Conservation (phyloP, 2,888 invertebrate genomes). For the Morpho achilles region DNA sequence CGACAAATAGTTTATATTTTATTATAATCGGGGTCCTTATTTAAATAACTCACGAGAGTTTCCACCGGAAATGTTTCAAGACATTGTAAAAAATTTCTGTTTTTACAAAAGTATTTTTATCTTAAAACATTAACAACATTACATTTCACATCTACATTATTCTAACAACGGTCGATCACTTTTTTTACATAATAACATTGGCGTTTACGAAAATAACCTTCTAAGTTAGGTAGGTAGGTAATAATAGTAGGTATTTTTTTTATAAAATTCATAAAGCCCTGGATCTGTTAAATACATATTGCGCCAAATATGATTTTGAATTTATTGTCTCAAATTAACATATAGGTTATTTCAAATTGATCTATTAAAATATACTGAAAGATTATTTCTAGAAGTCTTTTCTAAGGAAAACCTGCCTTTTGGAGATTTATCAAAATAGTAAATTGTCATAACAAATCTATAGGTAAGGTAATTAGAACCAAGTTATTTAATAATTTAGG, state of each 20-base stretch:
- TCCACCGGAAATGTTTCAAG: constrained; percentile 82
- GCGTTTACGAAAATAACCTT: constrained; percentile 65
- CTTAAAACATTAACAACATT: constrained; percentile 82
- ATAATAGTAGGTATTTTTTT: constrained; percentile 10
- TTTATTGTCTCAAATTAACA: constrained; percentile 11
- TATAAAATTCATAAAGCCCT: constrained; percentile 6
- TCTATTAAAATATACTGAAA: too few species aligned
- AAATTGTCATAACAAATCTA: too few species aligned
- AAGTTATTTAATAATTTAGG: too few species aligned
- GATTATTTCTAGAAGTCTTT: too few species aligned
- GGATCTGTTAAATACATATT: constrained; percentile 3
- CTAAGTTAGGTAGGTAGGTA: constrained; percentile 19
- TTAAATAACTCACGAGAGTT: constrained; percentile 65
- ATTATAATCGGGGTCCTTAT: constrained; percentile 74
- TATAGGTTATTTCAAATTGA: too few species aligned
- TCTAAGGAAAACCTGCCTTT: too few species aligned
- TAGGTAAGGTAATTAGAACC: too few species aligned
- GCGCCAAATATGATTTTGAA: background rate
- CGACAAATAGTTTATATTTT: constrained; percentile 75
- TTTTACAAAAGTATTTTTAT: constrained; percentile 84
- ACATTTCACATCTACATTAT: constrained; percentile 73
- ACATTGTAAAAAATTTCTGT: constrained; percentile 83
- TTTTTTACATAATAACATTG: constrained; percentile 53
- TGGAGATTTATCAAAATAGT: too few species aligned
- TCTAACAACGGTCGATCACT: constrained; percentile 76